A percentile compares a stretch with the other conserved stretches of the same genome.
Conservation (phyloP, 2,888 invertebrate genomes). For the Odiellus spinosus region DNA sequence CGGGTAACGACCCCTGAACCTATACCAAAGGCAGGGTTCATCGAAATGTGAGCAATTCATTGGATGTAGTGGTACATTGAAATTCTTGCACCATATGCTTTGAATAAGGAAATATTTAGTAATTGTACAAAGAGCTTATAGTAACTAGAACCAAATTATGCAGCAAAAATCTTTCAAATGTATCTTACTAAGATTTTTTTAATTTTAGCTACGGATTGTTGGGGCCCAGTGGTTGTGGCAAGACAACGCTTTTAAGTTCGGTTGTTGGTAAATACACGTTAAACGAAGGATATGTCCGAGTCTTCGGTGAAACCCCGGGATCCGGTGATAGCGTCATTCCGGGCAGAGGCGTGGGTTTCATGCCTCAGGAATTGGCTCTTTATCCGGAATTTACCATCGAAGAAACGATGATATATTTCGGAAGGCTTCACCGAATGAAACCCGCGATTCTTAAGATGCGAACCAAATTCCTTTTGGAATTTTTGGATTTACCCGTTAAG, state of each 20-base stretch:
- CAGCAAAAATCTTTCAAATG: no score
- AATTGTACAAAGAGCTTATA: no score
- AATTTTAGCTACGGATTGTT: slow-evolving; percentile 66
- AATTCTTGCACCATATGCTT: no score
- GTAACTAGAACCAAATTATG: no score
- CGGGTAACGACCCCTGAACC: no score
- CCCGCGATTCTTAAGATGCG: slow-evolving; percentile 18
- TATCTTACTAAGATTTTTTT: no score
- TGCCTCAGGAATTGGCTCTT: slow-evolving; percentile 49
- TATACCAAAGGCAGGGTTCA: no score
- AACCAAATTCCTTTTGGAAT: slow-evolving; percentile 29
- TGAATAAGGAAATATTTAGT: no score
- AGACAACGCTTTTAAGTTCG: slow-evolving; percentile 80
- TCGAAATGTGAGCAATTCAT: no score
- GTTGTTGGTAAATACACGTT: slow-evolving; percentile 73
- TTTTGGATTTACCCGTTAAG: slow-evolving; percentile 30
- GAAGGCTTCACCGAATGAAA: slow-evolving; percentile 28
- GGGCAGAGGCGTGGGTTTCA: slow-evolving; percentile 83
- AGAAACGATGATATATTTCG: slow-evolving; percentile 33
- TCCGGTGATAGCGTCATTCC: slow-evolving; percentile 80
- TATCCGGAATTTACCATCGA: slow-evolving; percentile 27
- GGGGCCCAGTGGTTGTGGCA: slow-evolving; percentile 93
- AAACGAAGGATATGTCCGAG: slow-evolving; percentile 73
- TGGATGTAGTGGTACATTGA: no score
- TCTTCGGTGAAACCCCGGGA: slow-evolving; percentile 77